Conservation (phyloP, 2,113 vertebrate species). For the Channa maculata region DNA sequence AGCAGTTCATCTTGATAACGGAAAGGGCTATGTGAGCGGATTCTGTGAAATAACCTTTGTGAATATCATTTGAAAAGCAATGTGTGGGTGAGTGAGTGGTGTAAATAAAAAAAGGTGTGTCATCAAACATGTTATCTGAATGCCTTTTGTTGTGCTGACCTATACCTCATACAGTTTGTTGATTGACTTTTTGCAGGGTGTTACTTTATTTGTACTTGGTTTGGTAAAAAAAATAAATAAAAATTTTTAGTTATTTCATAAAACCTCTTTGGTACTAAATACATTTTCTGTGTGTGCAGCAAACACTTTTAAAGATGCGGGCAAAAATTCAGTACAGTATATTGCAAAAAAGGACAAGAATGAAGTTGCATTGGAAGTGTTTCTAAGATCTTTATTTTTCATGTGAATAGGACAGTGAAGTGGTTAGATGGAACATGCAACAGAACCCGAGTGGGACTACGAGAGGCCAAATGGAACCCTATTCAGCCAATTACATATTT, state of each 20-base stretch:
- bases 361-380: slow-evolving; percentile 41
- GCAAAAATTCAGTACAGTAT: not conserved
- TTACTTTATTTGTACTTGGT: slow-evolving; percentile 6
- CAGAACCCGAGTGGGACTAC: slow-evolving; percentile 59
- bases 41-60: slow-evolving; percentile 75
- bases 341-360: not conserved
- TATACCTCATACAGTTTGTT: slow-evolving; percentile 11
- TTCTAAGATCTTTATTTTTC: slow-evolving; percentile 58
- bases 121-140: slow-evolving; percentile 50
- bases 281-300: not conserved
- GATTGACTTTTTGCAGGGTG: slow-evolving; percentile 18
- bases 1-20: slow-evolving; percentile 78
- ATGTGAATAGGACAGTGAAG: slow-evolving; percentile 65
- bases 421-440: slow-evolving; percentile 62
- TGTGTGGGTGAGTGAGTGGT: slow-evolving; percentile 16
- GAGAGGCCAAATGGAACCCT: slow-evolving; percentile 69
- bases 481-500: slow-evolving; percentile 67
- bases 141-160: slow-evolving; percentile 44
- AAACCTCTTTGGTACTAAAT: not conserved
- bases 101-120: slow-evolving; percentile 48
- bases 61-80: slow-evolving; percentile 66
- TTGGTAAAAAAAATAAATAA: not conserved
- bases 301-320: slow-evolving; percentile 2
- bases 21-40: slow-evolving; percentile 71
- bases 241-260: not conserved